Evolutionary conservation across 2,888 invertebrate species (phyloP).

Genomic region (Mantis religiosa): DNA sequence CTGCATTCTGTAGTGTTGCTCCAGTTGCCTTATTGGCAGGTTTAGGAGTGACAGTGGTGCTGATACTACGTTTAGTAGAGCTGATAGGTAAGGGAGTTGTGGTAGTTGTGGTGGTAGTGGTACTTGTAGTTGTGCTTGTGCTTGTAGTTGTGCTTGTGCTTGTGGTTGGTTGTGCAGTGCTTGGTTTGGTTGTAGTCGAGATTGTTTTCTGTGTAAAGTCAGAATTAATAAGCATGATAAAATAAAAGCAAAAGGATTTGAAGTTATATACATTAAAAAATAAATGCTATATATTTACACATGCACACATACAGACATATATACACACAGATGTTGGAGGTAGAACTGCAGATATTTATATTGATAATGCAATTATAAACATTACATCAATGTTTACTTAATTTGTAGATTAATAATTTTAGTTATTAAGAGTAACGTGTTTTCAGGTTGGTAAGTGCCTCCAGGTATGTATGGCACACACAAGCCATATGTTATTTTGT

Average conservation of each 20-base stretch:
- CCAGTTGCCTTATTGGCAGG: slow-evolving; percentile 31
- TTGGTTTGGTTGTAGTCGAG: slow-evolving; percentile 31
- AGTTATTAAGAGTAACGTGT: too few relatives aligned
- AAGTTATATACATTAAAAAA: background rate
- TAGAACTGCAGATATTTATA: too few relatives aligned
- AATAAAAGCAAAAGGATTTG: background rate
- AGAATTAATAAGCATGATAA: background rate
- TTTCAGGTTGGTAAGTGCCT: too few relatives aligned
- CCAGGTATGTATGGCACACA: too few relatives aligned
- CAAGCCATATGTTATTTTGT: too few relatives aligned
- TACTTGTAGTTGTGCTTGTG: background rate
- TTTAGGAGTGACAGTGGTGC: background rate
- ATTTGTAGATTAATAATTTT: too few relatives aligned
- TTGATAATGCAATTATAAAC: too few relatives aligned
- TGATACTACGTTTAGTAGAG: slow-evolving; percentile 26
- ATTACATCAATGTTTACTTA: too few relatives aligned
- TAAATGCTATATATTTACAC: too few relatives aligned
- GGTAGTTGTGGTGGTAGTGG: slow-evolving; percentile 24
- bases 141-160: background rate
- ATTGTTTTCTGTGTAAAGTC: background rate
- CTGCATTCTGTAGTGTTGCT: slow-evolving; percentile 34
- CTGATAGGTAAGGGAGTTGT: slow-evolving; percentile 32
- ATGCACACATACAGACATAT: too few relatives aligned
- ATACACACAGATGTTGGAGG: too few relatives aligned
- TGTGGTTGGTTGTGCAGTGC: slow-evolving; percentile 28